Percentiles rank a stretch among this genome's conserved stretches.
Conservation (phyloP, 2,888 invertebrate species). For the Pristionchus exspectatus region DNA sequence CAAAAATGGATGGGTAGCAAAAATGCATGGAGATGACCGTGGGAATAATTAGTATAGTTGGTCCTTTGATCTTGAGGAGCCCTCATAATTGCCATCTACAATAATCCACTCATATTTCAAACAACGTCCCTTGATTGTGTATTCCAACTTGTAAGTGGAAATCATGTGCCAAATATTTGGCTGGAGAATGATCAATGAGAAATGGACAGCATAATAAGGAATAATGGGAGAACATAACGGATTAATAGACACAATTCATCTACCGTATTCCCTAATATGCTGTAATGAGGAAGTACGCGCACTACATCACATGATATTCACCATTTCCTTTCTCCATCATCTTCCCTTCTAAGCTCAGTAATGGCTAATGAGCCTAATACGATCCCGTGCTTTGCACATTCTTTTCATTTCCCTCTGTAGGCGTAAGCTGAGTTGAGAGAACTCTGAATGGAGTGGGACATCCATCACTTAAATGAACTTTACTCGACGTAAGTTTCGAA, state of each 20-base stretch:
- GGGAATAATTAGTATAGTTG: too few species aligned
- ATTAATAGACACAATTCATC: not conserved
- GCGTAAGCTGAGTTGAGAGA: not conserved
- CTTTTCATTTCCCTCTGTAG: slow-evolving; percentile 20
- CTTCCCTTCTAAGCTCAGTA: not conserved
- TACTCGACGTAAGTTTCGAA: not conserved
- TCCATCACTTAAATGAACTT: not conserved
- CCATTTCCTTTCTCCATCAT: not conserved
- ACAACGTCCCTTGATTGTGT: too few species aligned
- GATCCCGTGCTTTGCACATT: not conserved
- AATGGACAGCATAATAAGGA: too few species aligned
- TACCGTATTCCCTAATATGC: not conserved
- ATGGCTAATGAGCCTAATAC: slow-evolving; percentile 61
- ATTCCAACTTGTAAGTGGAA: too few species aligned
- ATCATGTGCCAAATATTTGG: too few species aligned
- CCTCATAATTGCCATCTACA: too few species aligned
- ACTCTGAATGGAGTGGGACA: not conserved
- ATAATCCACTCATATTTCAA: too few species aligned
- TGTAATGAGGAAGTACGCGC: not conserved
- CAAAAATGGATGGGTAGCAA: too few species aligned
- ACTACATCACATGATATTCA: not conserved
- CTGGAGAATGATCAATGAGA: too few species aligned
- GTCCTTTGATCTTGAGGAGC: too few species aligned
- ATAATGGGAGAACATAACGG: not conserved
- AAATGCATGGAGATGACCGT: too few species aligned